Percentiles rank a stretch among this genome's conserved stretches.
Evolutionary conservation across 2,113 vertebrate species (phyloP).

Genomic region (Macaca nemestrina): DNA sequence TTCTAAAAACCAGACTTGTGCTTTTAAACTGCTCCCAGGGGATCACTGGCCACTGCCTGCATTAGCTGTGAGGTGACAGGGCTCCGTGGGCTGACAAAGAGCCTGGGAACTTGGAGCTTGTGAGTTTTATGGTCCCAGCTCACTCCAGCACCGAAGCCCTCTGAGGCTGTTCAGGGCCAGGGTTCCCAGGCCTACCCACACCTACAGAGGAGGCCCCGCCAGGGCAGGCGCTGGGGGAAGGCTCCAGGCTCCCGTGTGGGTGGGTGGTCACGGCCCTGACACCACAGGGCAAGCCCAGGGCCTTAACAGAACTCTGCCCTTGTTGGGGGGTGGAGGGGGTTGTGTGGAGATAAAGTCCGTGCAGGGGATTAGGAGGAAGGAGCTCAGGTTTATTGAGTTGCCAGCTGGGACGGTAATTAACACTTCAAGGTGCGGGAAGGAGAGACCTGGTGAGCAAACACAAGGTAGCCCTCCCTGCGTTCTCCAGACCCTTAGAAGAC

Average conservation of each 20-base stretch:
- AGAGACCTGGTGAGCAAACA: not conserved
- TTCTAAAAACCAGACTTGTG: constrained; percentile 47
- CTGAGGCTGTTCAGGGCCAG: not conserved
- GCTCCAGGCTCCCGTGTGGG: not conserved
- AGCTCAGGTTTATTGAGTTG: not conserved
- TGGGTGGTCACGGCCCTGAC: not conserved
- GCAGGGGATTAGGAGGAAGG: not conserved
- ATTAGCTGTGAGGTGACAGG: constrained; percentile 48
- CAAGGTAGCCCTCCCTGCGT: not conserved
- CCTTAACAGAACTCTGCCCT: not conserved
- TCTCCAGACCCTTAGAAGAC: not conserved
- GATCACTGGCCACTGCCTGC: not conserved
- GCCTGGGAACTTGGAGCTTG: constrained; percentile 62
- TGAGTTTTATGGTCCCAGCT: constrained; percentile 44
- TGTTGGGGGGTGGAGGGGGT: not conserved
- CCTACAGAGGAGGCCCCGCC: not conserved
- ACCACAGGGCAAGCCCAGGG: not conserved
- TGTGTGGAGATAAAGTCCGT: not conserved
- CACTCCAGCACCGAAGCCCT: not conserved
- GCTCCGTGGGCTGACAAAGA: constrained; percentile 41
- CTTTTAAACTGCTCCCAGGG: constrained; percentile 44
- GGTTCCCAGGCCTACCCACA: constrained; percentile 51
- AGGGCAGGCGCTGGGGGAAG: not conserved
- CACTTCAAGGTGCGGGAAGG: not conserved
- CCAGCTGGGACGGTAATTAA: not conserved